Conservation (phyloP, 2,797 vertebrate species). For the Etheostoma perlongum region DNA sequence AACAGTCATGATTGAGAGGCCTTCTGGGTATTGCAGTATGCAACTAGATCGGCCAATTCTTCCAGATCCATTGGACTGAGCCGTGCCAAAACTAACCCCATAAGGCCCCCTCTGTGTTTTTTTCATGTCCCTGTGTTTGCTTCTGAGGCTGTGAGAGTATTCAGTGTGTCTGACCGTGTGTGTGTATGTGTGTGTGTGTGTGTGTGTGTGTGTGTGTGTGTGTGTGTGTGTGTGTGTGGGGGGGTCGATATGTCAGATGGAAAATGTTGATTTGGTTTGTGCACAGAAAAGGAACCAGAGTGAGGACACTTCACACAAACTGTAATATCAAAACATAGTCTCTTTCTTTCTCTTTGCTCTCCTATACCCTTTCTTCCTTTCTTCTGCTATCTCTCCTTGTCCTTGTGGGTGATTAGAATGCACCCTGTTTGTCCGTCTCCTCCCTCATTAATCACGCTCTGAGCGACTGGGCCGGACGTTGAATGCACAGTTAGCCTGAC, state of each 20-base stretch:
- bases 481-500: conserved; percentile 76
- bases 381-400: conserved; percentile 60
- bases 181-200: conserved; percentile 3
- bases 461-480: conserved; percentile 67
- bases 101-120: conserved; percentile 66
- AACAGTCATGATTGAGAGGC: conserved; percentile 56
- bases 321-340: conserved; percentile 42
- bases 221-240: not conserved
- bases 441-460: conserved; percentile 82
- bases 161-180: conserved; percentile 21
- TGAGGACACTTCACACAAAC: conserved; percentile 18
- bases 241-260: conserved; percentile 13
- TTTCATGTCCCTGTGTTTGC: conserved; percentile 69
- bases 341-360: conserved; percentile 10
- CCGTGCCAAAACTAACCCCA: conserved; percentile 65
- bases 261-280: conserved; percentile 2
- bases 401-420: conserved; percentile 83
- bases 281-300: conserved; percentile 16
- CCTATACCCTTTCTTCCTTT: conserved; percentile 4
- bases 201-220: conserved; percentile 11
- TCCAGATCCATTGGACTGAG: conserved; percentile 65
- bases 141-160: conserved; percentile 54
- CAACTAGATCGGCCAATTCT: conserved; percentile 60
- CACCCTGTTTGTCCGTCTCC: conserved; percentile 71
- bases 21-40: conserved; percentile 63